Evolutionary conservation across 2,888 invertebrate species (phyloP).

Genomic region (Oxystoma pomonae): DNA sequence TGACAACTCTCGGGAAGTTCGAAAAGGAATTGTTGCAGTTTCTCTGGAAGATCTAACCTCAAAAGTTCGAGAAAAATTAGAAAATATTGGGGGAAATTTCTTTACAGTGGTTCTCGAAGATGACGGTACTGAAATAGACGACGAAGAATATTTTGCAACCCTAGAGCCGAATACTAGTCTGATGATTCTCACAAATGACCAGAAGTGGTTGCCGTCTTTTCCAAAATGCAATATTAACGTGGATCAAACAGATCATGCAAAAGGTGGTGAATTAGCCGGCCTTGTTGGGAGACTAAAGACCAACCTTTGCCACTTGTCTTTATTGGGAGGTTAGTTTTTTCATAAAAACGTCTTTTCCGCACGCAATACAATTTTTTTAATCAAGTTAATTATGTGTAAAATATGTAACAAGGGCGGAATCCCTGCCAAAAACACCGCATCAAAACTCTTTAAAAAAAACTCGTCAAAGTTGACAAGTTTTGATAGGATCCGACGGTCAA

Average conservation of each 20-base stretch:
- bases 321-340: conserved; percentile 60
- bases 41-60: conserved; percentile 73
- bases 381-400: too few relatives aligned
- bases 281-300: conserved; percentile 74
- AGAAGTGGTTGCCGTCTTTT: conserved; percentile 69
- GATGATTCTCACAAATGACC: conserved; percentile 69
- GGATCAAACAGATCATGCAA: conserved; percentile 50
- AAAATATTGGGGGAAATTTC: conserved; percentile 51
- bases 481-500: too few relatives aligned
- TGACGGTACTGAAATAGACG: conserved; percentile 93
- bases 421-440: too few relatives aligned
- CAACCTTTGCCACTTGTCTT: conserved; percentile 79
- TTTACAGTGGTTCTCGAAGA: conserved; percentile 83
- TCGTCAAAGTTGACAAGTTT: too few relatives aligned
- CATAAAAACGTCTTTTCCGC: background rate
- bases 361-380: too few relatives aligned
- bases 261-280: conserved; percentile 62
- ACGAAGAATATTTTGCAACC: conserved; percentile 91
- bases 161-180: conserved; percentile 82
- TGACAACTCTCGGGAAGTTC: conserved; percentile 72
- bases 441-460: too few relatives aligned
- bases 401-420: too few relatives aligned
- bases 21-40: conserved; percentile 77
- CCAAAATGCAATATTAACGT: conserved; percentile 61
- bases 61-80: conserved; percentile 72